Base-by-base conservation (phyloP, 2,797 vertebrate genomes). In the Anabacerthia variegaticeps region DNA sequence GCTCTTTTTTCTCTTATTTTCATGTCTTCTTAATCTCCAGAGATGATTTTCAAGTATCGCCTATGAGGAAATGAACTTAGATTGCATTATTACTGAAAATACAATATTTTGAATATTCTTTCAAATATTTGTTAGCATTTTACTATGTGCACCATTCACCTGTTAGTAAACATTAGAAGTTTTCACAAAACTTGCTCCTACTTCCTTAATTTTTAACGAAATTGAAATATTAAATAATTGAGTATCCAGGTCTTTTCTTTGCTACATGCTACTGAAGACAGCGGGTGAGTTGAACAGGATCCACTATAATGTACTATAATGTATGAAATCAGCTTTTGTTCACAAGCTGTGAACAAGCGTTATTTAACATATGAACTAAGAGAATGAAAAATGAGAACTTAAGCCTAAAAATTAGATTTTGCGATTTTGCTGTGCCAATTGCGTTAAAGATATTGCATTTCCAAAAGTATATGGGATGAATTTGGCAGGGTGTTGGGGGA, bases 401-500 rank as follows among this genome's bases (percentile, higher is more conserved):
- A 49, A 72, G 4, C 5, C 17, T 59, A 44, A 92, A 78, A 68
- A 12, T 16, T 43, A 73, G 32, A 56, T 56, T 65, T 54, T 14
- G 6, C 1, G 15, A 61, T 56, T 68, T 44, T 14, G 8, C 4
- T 32, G n/a, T 13, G 5, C 7, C 23, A 51, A 46, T 16, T 4
- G 2, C 68, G 37, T 18, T 75, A 61, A 59, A 63, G 6, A 6
- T 66, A 77, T 24, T 79, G 49, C 14, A 9, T 58, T 87, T 91
- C 46, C 12, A 39, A 74, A 84, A n/a, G 34, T 28, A 58, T 16
- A 37, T 4, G 5, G 14, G 80, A 56, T 39, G 2, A 68, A 73
- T 14, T 8, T 85, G 26, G 12, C 1, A 3, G 27, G 5, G 9
- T 15, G 7, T 7, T 12, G 2, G 10, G 2, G 10, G 9, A 58